phyloP scores from a whole-genome alignment of 2,888 invertebrate species.

The Tenthredo livida region DNA sequence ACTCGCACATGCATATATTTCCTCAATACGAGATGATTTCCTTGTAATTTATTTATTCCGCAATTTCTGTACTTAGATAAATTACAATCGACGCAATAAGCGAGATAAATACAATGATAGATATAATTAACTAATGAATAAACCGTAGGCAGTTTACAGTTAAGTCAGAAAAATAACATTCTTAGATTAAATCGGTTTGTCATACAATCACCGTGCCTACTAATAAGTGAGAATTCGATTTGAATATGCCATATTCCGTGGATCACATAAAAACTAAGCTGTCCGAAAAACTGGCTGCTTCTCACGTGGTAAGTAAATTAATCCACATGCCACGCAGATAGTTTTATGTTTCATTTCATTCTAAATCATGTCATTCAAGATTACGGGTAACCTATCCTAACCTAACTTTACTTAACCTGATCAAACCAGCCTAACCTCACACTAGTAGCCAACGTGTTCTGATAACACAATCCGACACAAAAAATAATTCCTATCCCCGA shows the following conservation, averaged over 20 bases:
- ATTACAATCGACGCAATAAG: neutral
- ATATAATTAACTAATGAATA: neutral
- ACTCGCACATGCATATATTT: neutral
- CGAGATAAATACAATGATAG: neutral
- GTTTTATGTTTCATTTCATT: neutral
- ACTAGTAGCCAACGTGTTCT: neutral
- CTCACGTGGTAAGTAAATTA: constrained; percentile 86
- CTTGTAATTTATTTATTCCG: neutral
- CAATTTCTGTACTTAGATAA: neutral
- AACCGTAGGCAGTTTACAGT: neutral
- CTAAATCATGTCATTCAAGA: neutral
- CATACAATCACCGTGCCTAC: neutral
- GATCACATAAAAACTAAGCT: constrained; percentile 85
- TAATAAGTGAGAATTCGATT: neutral
- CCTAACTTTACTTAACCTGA: constrained; percentile 1
- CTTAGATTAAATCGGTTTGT: neutral
- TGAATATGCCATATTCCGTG: constrained; percentile 84
- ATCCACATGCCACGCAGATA: constrained; percentile 21
- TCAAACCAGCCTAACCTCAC: neutral
- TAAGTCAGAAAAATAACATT: neutral
- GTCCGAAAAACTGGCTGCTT: constrained; percentile 84
- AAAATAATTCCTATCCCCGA: neutral
- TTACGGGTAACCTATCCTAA: neutral
- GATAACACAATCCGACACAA: neutral
- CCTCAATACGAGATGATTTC: neutral